phyloP scores from a whole-genome alignment of 2,888 invertebrate species.

The Mythimna albipuncta region DNA sequence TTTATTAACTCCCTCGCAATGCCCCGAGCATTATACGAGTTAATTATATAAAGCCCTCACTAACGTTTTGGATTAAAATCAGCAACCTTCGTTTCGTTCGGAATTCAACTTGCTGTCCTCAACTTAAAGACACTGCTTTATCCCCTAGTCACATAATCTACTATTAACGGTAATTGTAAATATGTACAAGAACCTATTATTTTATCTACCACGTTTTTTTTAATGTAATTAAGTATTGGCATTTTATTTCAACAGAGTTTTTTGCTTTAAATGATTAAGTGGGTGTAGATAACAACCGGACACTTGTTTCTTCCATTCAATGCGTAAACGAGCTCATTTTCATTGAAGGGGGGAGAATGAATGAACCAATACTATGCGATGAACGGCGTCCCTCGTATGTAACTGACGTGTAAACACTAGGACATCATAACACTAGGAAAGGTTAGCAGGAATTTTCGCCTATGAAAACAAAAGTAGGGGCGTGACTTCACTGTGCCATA shows the following conservation, averaged over 20 bases:
- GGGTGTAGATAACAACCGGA: background rate
- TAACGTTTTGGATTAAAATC: too few species aligned
- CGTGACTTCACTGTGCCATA: slow-evolving; percentile 56
- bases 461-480: slow-evolving; percentile 46
- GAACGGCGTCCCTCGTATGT: slow-evolving; percentile 83
- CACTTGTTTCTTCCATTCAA: slow-evolving; percentile 16
- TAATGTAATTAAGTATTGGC: background rate
- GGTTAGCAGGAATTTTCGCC: slow-evolving; percentile 63
- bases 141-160: too few species aligned
- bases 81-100: too few species aligned
- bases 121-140: too few species aligned
- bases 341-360: slow-evolving; percentile 55
- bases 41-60: too few species aligned
- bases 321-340: slow-evolving; percentile 28
- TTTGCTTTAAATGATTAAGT: background rate
- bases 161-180: background rate
- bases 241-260: slow-evolving; percentile 5
- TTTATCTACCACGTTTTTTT: background rate
- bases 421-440: slow-evolving; percentile 69
- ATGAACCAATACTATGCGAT: slow-evolving; percentile 66
- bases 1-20: too few species aligned
- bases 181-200: background rate
- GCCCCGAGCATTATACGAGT: too few species aligned
- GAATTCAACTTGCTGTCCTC: too few species aligned
- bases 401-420: slow-evolving; percentile 79